Conservation (phyloP, 1,140 invertebrate genomes). For the Diuraphis noxia region DNA sequence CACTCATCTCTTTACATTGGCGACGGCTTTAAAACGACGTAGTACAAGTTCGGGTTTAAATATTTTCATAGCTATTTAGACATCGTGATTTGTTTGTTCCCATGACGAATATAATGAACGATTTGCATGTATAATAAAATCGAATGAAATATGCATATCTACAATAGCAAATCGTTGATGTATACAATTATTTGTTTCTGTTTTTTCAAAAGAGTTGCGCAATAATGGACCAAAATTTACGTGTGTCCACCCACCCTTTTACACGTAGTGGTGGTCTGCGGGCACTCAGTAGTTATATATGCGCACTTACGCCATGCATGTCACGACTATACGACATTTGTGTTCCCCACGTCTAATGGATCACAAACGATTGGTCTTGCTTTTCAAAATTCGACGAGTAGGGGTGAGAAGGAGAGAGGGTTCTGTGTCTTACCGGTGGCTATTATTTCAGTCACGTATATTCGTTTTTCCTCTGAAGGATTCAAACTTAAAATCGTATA, state of each 20-base stretch:
- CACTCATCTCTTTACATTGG: no score
- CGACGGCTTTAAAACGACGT: no score
- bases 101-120: neutral
- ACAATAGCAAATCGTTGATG: neutral
- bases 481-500: neutral
- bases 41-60: no score
- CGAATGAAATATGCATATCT: neutral
- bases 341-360: neutral
- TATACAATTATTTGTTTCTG: neutral
- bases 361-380: neutral
- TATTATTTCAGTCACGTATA: neutral
- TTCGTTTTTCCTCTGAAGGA: neutral
- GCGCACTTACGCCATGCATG: neutral
- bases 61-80: no score
- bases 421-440: neutral
- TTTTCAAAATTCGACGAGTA: neutral
- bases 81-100: no score
- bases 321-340: neutral
- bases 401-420: neutral
- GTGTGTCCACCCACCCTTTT: no score
- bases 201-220: neutral
- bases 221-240: neutral
- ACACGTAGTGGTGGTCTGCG: neutral
- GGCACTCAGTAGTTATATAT: neutral
- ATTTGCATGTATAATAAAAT: no score